A percentile compares a stretch with the other conserved stretches of the same genome.
phyloP scores from a whole-genome alignment of 1,140 invertebrate genomes.

The Calephelis virginiensis region DNA sequence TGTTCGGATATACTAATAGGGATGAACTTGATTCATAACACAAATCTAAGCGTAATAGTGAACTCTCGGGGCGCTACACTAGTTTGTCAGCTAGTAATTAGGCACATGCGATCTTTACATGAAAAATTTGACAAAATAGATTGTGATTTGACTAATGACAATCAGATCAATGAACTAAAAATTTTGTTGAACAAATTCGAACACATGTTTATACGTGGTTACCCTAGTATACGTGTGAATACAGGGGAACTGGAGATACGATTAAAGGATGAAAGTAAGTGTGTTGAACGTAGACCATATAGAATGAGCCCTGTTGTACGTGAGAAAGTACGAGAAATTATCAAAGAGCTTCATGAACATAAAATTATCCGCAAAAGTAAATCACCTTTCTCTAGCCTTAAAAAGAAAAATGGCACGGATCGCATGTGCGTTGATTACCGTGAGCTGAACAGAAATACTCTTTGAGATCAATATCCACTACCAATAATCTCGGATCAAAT shows the following conservation, averaged over 20 bases:
- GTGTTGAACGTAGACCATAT: slow-evolving; percentile 27
- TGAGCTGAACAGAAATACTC: slow-evolving; percentile 6
- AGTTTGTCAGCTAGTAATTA: not conserved
- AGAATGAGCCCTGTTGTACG: slow-evolving; percentile 19
- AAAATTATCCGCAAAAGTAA: slow-evolving; percentile 43
- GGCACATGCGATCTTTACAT: slow-evolving; percentile 22
- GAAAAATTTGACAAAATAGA: slow-evolving; percentile 24
- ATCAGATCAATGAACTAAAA: slow-evolving; percentile 27
- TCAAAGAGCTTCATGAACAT: slow-evolving; percentile 26
- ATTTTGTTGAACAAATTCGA: slow-evolving; percentile 34
- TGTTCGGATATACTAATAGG: slow-evolving; percentile 3
- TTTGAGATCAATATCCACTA: slow-evolving; percentile 16
- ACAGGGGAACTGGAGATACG: slow-evolving; percentile 22
- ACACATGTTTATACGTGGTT: slow-evolving; percentile 36
- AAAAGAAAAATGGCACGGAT: slow-evolving; percentile 12
- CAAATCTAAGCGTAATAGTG: slow-evolving; percentile 8
- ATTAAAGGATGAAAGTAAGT: slow-evolving; percentile 25
- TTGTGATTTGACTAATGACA: slow-evolving; percentile 30
- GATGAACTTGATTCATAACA: not conserved
- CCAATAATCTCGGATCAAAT: slow-evolving; percentile 9
- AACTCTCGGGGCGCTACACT: not conserved
- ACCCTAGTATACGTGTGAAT: slow-evolving; percentile 23
- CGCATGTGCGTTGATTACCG: slow-evolving; percentile 13
- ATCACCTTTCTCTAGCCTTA: slow-evolving; percentile 14
- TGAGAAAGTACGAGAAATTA: slow-evolving; percentile 19